Evolutionary conservation across 2,797 vertebrate genomes (phyloP), one percentile per base, ranked within the genome.

Genomic region (Melanotaenia pygmaea): DNA sequence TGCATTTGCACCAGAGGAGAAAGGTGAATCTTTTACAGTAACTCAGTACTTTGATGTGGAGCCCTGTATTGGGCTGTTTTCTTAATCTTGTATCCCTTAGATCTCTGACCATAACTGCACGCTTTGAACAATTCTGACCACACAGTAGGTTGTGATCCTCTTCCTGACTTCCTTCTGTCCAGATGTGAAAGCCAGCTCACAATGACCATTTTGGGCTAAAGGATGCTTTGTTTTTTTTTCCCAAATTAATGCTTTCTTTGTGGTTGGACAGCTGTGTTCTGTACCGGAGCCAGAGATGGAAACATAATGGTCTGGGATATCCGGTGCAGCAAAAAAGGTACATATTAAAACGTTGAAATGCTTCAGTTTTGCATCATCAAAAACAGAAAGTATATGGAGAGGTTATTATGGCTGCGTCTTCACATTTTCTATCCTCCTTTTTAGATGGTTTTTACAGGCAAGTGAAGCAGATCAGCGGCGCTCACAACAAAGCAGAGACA

Each of bases 301-400:
- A 99, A 99, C 80, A 97, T 99, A 84, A 97, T 99, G 96, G 86
- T 99, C 76, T 99, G 98, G 98, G 98, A 99, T 81, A 99, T 92
- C 56, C 94, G 98, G 53, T 99, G 97, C 93, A 99, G 93, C 89
- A 99, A 98, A 90, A 99, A 96, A 97, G 98, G 98, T 98, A 93
- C 7, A 30, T 16, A n/a, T 28, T 22, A 14, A 16, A 35, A 34
- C 12, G 3, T 5, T n/a, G 3, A 24, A 13, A 61, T 56, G 2
- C 38, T 37, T 20, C 38, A 5, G 24, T n/a, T 53, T 54, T 54
- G 5, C 11, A 54, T 24, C 3, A 11, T 50, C 8, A 22, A 3
- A n/a, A 47, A n/a, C 22, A 3, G 16, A 4, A 24, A 53, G 50
- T 26, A 53, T 12, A 4, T 53, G 11, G 22, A 8, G 12, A 24